Evolutionary conservation across 2,888 invertebrate genomes (phyloP), one percentile per base, ranked within the genome.

Genomic region (Crocallis elinguaria): DNA sequence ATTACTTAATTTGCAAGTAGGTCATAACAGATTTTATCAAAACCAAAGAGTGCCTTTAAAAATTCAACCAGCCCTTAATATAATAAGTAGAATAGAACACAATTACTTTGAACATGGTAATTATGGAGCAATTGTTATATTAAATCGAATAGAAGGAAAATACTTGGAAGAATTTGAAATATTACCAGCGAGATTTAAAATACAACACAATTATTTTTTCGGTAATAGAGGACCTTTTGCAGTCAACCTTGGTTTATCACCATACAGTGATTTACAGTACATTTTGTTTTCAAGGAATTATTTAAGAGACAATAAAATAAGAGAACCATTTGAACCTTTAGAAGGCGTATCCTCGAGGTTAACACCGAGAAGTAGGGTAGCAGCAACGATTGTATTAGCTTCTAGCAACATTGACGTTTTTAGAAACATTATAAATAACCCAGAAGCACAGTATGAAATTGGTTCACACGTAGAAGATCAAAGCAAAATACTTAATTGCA

Each of bases 401-500:
- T 98, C 98, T 0, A 95, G 95, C 74, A 99, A 99, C 77, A 95
- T 98, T 0, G 93, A 95, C 35, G 93, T 99, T 1, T 97, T 93
- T 69, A 93, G 99, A 53, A 99, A 99, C 82, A 97, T 98, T 54
- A 94, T 99, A 29, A 95, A 96, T 53, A 99, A 99, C 84, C 95
- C 95, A 1, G 95, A 95, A 60, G 98, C 99, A 0, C 94, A 94
- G 46, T 98, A 98, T 78, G 99, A 99, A 90, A 95, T 99, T 37
- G 98, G 98, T 0, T 98, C 98, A 0, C 99, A 99, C 73, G 92
- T 99, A 12, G 95, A 96, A 73, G 98, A 99, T 78, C 99, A 98
- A 77, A 98, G 98, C 72, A 96, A 97, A 88, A 91, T 94, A 12
- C 95, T 99, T n/a, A 97, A 98, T 77, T 98, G 98, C 66, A 96